These are phyloP conservation scores for Diogma glabrata DNA, from an alignment of 2,888 invertebrate species.

Conservation along the genomic window DNA sequence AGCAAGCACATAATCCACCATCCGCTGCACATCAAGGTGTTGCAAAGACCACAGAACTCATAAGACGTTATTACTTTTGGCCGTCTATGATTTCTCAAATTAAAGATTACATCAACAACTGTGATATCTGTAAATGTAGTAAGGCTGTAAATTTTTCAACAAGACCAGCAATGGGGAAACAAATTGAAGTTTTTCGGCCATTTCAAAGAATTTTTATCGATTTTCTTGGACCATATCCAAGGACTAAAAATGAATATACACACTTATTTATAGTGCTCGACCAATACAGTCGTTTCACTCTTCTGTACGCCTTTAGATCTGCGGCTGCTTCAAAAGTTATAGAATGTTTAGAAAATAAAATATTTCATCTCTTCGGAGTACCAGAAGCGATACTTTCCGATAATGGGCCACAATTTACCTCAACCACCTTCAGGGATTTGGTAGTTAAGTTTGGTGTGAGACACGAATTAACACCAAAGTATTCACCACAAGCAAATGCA, in stretches of 20 bases:
- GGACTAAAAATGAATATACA: not conserved
- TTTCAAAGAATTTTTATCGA: too few relatives aligned
- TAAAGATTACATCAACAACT: too few relatives aligned
- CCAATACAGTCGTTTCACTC: not conserved
- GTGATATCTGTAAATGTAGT: not conserved
- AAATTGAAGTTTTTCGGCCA: not conserved
- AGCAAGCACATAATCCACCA: not conserved
- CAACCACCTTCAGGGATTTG: not conserved
- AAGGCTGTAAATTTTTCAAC: not conserved
- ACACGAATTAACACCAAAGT: not conserved
- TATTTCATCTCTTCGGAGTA: not conserved
- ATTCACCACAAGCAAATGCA: too few relatives aligned
- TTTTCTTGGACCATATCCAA: not conserved
- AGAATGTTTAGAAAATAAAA: not conserved
- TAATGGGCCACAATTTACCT: too few relatives aligned
- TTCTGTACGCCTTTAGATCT: not conserved
- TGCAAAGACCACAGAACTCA: not conserved
- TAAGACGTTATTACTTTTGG: not conserved
- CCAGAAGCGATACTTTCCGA: not conserved
- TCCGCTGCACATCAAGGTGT: not conserved
- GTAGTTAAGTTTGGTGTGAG: not conserved
- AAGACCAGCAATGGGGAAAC: not conserved
- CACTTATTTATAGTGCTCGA: not conserved
- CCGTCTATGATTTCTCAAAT: not conserved
- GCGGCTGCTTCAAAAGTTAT: too few relatives aligned